phyloP scores from a whole-genome alignment of 64 coral and sea anemone species.

The Montipora foliosa region DNA sequence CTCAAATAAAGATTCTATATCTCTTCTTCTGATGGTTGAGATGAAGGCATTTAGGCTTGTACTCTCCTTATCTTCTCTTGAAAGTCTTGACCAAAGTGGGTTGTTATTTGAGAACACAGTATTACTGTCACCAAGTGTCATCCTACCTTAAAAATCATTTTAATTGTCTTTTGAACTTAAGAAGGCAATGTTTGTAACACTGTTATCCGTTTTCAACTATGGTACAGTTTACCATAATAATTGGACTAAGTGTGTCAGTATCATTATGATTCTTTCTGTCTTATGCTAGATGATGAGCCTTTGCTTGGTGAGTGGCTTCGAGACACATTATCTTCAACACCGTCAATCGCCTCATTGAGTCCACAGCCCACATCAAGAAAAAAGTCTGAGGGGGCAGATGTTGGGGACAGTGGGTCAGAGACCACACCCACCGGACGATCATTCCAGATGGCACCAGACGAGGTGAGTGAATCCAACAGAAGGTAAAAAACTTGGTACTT shows the following conservation, averaged over 20 bases:
- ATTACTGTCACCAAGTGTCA: no score
- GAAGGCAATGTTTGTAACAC: no score
- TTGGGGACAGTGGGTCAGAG: slow-evolving; percentile 39
- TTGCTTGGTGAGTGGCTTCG: slow-evolving; percentile 84
- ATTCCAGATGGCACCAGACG: slow-evolving; percentile 29
- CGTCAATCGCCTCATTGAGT: neutral
- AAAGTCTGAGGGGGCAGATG: slow-evolving; percentile 12
- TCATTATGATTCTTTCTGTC: neutral
- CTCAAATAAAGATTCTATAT: neutral
- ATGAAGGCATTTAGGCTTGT: slow-evolving; percentile 1
- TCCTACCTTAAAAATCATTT: no score
- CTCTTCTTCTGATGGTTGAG: slow-evolving; percentile 5
- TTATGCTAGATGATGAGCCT: slow-evolving; percentile 81
- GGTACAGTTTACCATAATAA: no score
- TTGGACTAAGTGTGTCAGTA: no score
- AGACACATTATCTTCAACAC: slow-evolving; percentile 55
- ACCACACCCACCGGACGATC: slow-evolving; percentile 29
- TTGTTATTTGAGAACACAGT: no score
- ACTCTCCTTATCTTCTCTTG: neutral
- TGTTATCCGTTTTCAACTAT: no score
- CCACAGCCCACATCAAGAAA: slow-evolving; percentile 2
- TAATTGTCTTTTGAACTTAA: no score
- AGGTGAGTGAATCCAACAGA: neutral
- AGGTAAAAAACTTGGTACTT: neutral
- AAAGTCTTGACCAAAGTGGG: neutral